Conservation (phyloP, 2,113 vertebrate species). For the Columba janthina region DNA sequence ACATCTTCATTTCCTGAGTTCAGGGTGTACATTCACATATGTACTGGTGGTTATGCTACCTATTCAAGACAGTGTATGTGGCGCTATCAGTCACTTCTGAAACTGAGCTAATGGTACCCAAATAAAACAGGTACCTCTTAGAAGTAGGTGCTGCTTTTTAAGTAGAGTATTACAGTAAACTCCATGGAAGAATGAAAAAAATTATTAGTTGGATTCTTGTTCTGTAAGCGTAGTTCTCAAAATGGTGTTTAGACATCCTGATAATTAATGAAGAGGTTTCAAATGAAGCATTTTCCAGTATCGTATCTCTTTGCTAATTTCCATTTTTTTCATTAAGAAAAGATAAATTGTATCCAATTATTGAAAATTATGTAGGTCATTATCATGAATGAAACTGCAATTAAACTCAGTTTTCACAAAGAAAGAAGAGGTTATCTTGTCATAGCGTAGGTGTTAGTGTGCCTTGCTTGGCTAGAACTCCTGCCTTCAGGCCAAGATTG, state of each 20-base stretch:
- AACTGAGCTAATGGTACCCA: background rate
- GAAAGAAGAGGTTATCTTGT: constrained; percentile 43
- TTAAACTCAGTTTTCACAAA: constrained; percentile 34
- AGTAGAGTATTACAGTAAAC: background rate
- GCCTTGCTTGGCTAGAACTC: background rate
- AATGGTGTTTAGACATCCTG: constrained; percentile 22
- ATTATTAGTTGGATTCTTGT: background rate
- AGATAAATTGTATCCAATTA: constrained; percentile 64
- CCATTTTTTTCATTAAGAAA: constrained; percentile 62
- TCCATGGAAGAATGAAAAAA: background rate
- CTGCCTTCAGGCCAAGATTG: background rate
- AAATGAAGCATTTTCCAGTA: constrained; percentile 30
- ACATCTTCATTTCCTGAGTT: background rate
- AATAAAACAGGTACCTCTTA: background rate
- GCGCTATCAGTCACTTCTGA: background rate
- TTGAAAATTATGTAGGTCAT: constrained; percentile 67
- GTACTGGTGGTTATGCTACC: background rate
- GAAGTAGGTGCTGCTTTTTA: background rate
- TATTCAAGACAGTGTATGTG: background rate
- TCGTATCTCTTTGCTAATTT: constrained; percentile 54
- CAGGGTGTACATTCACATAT: background rate
- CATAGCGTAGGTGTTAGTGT: background rate
- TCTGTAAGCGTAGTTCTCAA: background rate
- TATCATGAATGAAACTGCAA: constrained; percentile 58
- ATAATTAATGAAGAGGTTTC: constrained; percentile 56